Conservation (phyloP, 2,113 vertebrate species). For the Hemiscyllium ocellatum region DNA sequence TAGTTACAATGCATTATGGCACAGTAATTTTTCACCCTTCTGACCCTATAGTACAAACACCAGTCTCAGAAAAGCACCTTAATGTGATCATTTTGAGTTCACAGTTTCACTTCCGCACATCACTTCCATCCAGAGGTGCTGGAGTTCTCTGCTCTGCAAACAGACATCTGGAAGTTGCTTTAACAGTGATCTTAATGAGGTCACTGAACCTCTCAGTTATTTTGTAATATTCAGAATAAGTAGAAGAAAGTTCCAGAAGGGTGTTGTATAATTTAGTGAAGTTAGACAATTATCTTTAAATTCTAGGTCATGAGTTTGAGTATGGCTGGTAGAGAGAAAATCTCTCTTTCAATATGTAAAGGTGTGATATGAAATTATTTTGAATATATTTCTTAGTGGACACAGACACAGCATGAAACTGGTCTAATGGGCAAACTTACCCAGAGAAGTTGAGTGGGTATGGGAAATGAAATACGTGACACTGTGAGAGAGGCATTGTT, state of each 20-base stretch:
- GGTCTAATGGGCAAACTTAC: neutral
- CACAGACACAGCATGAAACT: neutral
- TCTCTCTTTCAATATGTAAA: neutral
- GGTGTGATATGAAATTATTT: neutral
- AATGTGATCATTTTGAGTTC: too few relatives aligned
- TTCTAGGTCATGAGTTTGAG: neutral
- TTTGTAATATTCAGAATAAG: neutral
- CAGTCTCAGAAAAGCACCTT: too few relatives aligned
- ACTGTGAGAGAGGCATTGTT: neutral
- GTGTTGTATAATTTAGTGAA: neutral
- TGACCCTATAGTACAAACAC: too few relatives aligned
- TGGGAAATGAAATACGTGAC: neutral
- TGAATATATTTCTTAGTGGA: neutral
- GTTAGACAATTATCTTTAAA: neutral
- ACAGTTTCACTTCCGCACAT: too few relatives aligned
- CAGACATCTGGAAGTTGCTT: neutral
- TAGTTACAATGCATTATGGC: neutral
- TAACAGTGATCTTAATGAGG: neutral
- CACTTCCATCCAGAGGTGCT: neutral
- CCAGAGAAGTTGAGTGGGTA: neutral
- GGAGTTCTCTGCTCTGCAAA: too few relatives aligned
- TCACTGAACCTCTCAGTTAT: neutral
- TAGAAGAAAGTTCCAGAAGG: neutral
- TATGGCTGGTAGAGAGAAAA: neutral
- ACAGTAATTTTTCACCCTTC: neutral